Evolutionary conservation across 2,113 vertebrate genomes (phyloP).

Genomic region (Eulemur rufifrons): DNA sequence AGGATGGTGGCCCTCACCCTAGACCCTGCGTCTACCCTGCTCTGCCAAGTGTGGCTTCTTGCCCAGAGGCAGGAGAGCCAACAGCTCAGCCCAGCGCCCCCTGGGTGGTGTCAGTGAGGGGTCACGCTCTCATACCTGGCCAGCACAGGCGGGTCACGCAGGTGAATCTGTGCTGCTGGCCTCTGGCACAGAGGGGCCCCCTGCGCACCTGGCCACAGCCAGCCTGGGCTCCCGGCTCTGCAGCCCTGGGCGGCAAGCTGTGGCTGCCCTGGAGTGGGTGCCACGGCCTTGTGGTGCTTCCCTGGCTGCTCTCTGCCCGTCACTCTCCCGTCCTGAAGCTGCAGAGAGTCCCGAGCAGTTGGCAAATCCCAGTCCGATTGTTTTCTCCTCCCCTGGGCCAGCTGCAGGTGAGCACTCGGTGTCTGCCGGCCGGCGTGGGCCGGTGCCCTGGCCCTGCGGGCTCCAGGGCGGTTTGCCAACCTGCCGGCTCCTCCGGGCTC

Average conservation of each 20-base stretch:
- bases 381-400: accelerated
- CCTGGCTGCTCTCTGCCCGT: accelerated
- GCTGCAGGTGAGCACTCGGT: accelerated
- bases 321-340: background rate
- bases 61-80: background rate
- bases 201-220: background rate
- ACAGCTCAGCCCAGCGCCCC: accelerated
- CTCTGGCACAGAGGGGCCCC: background rate
- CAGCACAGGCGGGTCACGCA: accelerated
- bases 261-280: too few relatives aligned
- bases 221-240: background rate
- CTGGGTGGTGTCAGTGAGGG: background rate
- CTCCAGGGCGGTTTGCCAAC: too few relatives aligned
- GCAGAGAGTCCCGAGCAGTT: accelerated
- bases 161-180: background rate
- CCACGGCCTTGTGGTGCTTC: background rate
- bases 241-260: accelerated
- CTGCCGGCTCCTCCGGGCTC: background rate
- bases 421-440: background rate
- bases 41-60: accelerated
- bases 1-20: accelerated
- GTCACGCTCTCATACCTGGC: accelerated
- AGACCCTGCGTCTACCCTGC: background rate
- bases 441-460: background rate
- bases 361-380: accelerated